Percentiles rank a stretch among this genome's conserved stretches.
Conservation (phyloP, 2,888 invertebrate species). For the Yponomeuta malinellus region DNA sequence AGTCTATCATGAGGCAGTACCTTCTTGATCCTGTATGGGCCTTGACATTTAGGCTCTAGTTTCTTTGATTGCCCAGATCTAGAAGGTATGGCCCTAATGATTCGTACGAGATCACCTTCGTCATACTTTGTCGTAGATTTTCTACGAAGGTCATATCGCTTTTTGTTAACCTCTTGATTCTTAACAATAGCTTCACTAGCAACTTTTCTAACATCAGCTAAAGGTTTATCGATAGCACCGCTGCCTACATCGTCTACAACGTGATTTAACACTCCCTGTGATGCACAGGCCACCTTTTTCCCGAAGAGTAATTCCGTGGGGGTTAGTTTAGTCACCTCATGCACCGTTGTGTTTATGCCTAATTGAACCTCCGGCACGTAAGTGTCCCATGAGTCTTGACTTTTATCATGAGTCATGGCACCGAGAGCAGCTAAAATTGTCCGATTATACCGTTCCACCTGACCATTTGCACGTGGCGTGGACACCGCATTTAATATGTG, state of each 20-base stretch:
- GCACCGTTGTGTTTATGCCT: too few species aligned
- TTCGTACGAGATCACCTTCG: conserved; percentile 17
- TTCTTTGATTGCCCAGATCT: conserved; percentile 15
- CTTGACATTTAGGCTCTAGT: conserved; percentile 16
- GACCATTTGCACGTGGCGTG: too few species aligned
- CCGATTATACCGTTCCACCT: too few species aligned
- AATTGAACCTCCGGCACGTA: too few species aligned
- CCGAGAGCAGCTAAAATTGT: too few species aligned
- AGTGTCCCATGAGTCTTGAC: too few species aligned
- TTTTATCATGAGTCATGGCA: too few species aligned
- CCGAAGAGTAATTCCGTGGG: too few species aligned
- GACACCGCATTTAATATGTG: too few species aligned
- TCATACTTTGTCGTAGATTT: conserved; percentile 16
- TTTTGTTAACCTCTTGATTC: conserved; percentile 17
- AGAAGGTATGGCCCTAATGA: conserved; percentile 5
- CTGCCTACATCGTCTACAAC: conserved; percentile 13
- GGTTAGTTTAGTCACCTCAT: too few species aligned
- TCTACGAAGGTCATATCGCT: conserved; percentile 17
- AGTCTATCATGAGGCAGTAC: conserved; percentile 26
- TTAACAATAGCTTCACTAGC: conserved; percentile 5
- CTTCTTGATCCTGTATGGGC: conserved; percentile 25
- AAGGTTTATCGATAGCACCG: conserved; percentile 11
- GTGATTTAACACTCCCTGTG: conserved; percentile 17
- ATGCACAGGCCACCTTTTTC: neutral
- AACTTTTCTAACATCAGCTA: conserved; percentile 15